Percentiles rank a stretch among this genome's conserved stretches.
Evolutionary conservation across 2,113 vertebrate genomes (phyloP).

Genomic region (Oryzias woworae): DNA sequence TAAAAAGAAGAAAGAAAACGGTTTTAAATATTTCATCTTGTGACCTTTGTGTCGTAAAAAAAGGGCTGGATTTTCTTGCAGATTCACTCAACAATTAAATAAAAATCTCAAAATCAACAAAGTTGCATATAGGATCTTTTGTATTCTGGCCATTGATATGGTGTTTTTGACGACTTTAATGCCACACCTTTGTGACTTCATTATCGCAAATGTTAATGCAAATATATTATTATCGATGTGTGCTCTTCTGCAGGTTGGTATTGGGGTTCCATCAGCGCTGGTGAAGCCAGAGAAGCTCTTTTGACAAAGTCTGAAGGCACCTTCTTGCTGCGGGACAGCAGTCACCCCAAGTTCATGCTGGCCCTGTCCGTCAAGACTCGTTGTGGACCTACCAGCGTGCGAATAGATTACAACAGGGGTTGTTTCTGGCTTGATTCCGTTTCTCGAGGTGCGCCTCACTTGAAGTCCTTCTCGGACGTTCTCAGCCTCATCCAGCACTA

Average conservation of each 20-base stretch:
- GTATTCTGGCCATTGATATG: too few species aligned
- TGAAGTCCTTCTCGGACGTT: conserved; percentile 88
- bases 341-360: conserved; percentile 92
- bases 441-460: conserved; percentile 80
- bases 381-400: conserved; percentile 90
- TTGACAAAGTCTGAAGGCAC: conserved; percentile 87
- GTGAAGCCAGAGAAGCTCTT: conserved; percentile 87
- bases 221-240: background rate
- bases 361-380: conserved; percentile 91
- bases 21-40: too few species aligned
- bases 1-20: too few species aligned
- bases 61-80: too few species aligned
- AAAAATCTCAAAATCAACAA: too few species aligned
- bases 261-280: conserved; percentile 90
- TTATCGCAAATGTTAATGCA: background rate
- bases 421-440: conserved; percentile 89
- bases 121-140: too few species aligned
- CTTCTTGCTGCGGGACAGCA: conserved; percentile 95
- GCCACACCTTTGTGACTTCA: background rate
- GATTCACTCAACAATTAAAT: too few species aligned
- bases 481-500: conserved; percentile 91
- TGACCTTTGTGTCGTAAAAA: too few species aligned
- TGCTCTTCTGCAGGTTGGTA: conserved; percentile 83
- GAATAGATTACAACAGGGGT: conserved; percentile 86
- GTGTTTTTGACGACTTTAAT: background rate